phyloP scores from a whole-genome alignment of 2,797 vertebrate genomes.

The Pterois miles region DNA sequence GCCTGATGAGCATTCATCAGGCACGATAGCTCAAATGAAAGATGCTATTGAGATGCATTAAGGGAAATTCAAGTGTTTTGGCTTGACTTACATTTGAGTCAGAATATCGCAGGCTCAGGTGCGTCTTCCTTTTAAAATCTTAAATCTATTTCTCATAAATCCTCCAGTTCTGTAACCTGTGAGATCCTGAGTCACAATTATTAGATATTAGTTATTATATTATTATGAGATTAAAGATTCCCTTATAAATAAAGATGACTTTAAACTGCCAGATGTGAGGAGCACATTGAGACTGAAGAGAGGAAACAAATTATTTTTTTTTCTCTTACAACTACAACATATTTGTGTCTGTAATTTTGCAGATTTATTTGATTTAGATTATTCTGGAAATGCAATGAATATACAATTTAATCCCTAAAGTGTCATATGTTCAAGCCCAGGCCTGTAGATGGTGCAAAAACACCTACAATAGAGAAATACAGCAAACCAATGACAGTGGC shows the following conservation, averaged over 20 bases:
- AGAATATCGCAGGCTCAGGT: no score
- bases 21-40: no score
- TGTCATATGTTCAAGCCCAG: neutral
- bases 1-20: no score
- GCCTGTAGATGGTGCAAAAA: slow-evolving; percentile 50
- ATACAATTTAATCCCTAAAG: neutral
- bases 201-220: no score
- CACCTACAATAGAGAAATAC: neutral
- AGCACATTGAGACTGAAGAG: neutral
- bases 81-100: no score
- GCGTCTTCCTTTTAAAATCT: no score
- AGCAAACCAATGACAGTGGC: neutral
- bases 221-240: neutral
- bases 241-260: neutral
- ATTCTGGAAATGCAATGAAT: neutral
- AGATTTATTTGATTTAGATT: neutral
- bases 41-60: no score
- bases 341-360: neutral
- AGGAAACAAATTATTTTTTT: neutral
- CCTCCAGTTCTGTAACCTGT: no score
- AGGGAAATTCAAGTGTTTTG: no score
- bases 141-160: no score
- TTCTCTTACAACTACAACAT: neutral
- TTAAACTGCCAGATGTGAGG: neutral
- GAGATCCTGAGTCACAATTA: no score